phyloP scores from a whole-genome alignment of 2,113 vertebrate species.

The Mesitornis unicolor region DNA sequence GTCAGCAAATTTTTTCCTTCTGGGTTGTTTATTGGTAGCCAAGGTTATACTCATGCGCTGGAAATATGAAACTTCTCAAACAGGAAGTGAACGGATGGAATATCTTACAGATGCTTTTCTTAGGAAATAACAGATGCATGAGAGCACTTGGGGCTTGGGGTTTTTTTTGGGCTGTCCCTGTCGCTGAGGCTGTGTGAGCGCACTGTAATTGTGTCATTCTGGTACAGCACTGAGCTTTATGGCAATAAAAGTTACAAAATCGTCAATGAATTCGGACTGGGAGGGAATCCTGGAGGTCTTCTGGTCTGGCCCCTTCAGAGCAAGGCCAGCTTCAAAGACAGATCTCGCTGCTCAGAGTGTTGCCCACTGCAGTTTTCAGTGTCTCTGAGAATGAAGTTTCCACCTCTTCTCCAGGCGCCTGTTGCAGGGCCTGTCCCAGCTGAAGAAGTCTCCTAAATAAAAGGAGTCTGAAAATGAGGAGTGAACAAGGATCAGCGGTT shows the following conservation, averaged over 20 bases:
- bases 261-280: background rate
- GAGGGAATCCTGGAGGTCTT: background rate
- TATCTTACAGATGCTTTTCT: constrained; percentile 28
- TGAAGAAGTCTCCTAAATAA: background rate
- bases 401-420: background rate
- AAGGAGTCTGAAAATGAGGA: background rate
- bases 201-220: background rate
- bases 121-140: background rate
- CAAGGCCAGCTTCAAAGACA: background rate
- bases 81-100: background rate
- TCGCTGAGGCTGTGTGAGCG: background rate
- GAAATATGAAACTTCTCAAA: constrained; percentile 15
- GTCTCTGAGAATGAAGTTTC: background rate
- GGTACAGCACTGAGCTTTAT: background rate
- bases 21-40: constrained; percentile 16
- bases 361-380: background rate
- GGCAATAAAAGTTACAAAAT: background rate
- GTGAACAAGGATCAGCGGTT: background rate
- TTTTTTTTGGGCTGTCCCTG: background rate
- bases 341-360: background rate
- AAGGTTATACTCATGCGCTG: background rate
- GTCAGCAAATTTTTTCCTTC: constrained; percentile 33
- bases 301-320: background rate
- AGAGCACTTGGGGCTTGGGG: background rate
- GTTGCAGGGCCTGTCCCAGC: background rate